These are phyloP conservation scores for Clupea harengus DNA, from an alignment of 2,113 vertebrate genomes.

Conservation along the genomic window DNA sequence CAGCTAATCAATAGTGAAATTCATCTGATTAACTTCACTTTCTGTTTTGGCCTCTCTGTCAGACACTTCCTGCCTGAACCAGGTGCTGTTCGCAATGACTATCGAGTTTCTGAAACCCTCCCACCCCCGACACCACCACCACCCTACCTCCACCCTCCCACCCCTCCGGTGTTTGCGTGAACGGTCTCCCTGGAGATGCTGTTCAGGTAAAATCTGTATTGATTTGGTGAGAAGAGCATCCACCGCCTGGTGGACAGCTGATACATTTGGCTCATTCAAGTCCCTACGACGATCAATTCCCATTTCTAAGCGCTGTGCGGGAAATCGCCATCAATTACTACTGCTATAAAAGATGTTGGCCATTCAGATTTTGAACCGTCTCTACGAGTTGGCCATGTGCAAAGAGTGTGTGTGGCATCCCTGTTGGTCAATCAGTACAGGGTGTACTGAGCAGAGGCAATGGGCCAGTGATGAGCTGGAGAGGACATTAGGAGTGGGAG, in stretches of 20 bases:
- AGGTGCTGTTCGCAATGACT: background rate
- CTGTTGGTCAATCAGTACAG: background rate
- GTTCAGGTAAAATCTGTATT: conserved; percentile 34
- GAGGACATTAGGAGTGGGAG: background rate
- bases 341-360: conserved; percentile 24
- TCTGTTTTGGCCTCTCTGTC: background rate
- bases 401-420: background rate
- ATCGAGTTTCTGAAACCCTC: background rate
- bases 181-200: conserved; percentile 37
- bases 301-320: conserved; percentile 26
- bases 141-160: background rate
- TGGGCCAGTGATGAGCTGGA: background rate
- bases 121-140: background rate
- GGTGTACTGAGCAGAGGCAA: background rate
- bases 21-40: conserved; percentile 14
- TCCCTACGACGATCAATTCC: conserved; percentile 28
- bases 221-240: conserved; percentile 27
- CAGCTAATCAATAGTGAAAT: background rate
- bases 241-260: conserved; percentile 31
- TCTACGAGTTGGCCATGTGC: background rate
- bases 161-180: conserved; percentile 16
- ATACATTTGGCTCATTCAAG: conserved; percentile 40
- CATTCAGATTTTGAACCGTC: conserved; percentile 10
- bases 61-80: background rate
- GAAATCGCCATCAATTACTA: conserved; percentile 40